Conservation (phyloP, 2,797 vertebrate genomes). For the Crax fasciolata region DNA sequence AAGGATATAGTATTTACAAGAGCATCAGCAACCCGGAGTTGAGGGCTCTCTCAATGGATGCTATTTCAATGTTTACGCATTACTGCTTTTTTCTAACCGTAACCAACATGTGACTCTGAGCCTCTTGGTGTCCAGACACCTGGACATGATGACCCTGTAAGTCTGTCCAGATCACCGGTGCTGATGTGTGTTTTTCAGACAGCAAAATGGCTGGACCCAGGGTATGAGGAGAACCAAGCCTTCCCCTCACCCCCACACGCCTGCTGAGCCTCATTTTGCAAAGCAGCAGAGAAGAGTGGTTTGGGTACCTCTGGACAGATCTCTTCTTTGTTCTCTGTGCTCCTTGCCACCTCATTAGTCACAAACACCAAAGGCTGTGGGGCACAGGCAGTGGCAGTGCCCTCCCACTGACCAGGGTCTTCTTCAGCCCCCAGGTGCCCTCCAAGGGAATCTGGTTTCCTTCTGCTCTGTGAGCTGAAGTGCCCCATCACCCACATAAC, state of each 20-base stretch:
- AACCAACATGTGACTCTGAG: neutral
- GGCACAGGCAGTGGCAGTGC: accelerated
- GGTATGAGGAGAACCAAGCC: neutral
- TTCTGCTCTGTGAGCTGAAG: neutral
- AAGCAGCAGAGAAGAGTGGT: neutral
- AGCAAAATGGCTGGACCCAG: neutral
- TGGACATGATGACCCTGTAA: accelerated
- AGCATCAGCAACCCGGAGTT: neutral
- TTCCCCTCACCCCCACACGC: neutral
- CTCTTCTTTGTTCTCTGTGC: neutral
- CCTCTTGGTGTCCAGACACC: neutral
- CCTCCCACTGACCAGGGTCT: neutral
- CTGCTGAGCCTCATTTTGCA: neutral
- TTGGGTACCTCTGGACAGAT: slow-evolving; percentile 13
- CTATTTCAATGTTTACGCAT: neutral
- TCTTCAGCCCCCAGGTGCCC: neutral
- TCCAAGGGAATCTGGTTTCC: neutral
- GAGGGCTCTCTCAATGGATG: neutral
- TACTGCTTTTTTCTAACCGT: neutral
- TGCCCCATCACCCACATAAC: neutral
- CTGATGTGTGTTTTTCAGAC: neutral
- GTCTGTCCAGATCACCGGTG: neutral
- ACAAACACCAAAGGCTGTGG: accelerated
- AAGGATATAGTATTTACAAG: neutral
- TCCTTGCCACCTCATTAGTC: neutral